Base-by-base conservation (phyloP, 2,113 vertebrate genomes). In the Urocitellus parryii region DNA sequence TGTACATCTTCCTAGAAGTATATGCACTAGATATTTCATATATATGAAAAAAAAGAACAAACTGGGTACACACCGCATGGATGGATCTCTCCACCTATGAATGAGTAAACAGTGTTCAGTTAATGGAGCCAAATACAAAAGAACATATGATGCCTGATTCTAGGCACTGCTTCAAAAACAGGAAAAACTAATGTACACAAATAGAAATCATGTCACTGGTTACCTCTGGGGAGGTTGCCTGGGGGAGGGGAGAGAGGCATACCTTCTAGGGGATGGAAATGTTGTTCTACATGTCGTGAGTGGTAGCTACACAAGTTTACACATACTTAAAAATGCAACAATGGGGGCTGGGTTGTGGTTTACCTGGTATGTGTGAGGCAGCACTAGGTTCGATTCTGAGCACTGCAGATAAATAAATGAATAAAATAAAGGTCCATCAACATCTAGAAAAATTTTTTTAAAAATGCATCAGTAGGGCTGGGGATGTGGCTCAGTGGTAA, bases 321-420 rank as follows among this genome's bases (percentile, higher is more conserved):
- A 18, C 53, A 29, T 32, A 68, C 22, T 39, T 88, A 83, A 94
- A 94, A 96, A 68, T 87, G n/a, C 56, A 63, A 82, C 34, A 92
- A 12, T 51, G 45, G 58, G 58, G 58, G 17, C 56, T 56, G 48
- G 48, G 8, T 25, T 63, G 24, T 63, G 7, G 61, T 25, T 63
- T 63, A 25, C 61, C 61, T 63, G 24, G 61, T 18, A 63, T 27
- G 61, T 63, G 22, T 51, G 48, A 51, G 48, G 48, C 48, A 51
- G 48, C 48, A 51, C 48, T 51, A 13, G 48, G 48, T 51, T 51
- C 2, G 12, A 51, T 51, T 51, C 12, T 51, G 12, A 51, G 48
- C 10, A 51, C 48, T 13, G 48, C 48, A 51, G 2, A 51, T 51
- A 51, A 51, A 13, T 51, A 51, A 51, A 51, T 51, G 48, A 51